phyloP scores from a whole-genome alignment of 1,140 invertebrate genomes.

The Drosophila pachea region DNA sequence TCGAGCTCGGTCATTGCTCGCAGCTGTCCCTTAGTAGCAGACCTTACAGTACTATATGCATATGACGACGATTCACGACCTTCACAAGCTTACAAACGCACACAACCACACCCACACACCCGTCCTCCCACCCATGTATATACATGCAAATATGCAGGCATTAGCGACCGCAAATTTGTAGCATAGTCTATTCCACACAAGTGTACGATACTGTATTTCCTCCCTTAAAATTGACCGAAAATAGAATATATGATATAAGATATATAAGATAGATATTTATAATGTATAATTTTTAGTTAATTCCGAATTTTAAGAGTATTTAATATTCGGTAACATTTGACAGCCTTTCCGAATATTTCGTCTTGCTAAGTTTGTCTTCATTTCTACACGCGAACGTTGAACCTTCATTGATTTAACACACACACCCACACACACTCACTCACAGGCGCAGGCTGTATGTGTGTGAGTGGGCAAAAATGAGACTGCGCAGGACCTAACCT shows the following conservation, averaged over 20 bases:
- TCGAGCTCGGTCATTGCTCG: background rate
- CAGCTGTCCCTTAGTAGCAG: background rate
- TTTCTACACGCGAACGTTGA: constrained; percentile 54
- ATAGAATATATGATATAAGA: no score
- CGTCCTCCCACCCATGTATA: no score
- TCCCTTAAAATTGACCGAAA: no score
- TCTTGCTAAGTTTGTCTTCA: constrained; percentile 14
- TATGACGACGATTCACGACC: constrained; percentile 1
- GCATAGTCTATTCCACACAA: no score
- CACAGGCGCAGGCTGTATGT: background rate
- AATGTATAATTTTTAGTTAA: background rate
- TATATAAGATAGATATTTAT: background rate
- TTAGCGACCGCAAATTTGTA: no score
- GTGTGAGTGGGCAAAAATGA: constrained; percentile 46
- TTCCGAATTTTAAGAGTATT: background rate
- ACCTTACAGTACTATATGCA: background rate
- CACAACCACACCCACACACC: background rate
- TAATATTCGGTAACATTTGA: background rate
- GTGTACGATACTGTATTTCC: no score
- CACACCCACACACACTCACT: constrained; percentile 13
- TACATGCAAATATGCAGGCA: no score
- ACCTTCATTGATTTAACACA: constrained; percentile 63
- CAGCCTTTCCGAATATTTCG: background rate
- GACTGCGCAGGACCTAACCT: constrained; percentile 71
- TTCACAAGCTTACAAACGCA: background rate